Base-by-base conservation (phyloP, 2,797 vertebrate species). In the Danio choprae region DNA sequence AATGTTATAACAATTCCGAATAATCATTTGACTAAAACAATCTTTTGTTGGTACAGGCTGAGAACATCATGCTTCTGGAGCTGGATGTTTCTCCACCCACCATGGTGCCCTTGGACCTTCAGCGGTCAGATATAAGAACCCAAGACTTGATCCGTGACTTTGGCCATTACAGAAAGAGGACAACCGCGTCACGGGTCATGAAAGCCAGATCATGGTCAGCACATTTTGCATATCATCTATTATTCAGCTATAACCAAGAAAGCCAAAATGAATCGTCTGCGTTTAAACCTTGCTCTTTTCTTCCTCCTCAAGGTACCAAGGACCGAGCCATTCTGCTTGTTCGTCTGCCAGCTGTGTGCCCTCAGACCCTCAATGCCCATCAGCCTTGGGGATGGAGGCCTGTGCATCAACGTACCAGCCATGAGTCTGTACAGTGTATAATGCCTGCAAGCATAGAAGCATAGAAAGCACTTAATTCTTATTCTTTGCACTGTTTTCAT, bases 61-160 rank as follows among this genome's bases (percentile, higher is more conserved):
- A 99, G 91, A 99, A 99, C 86, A 93, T 99, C 77, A 96, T 98
- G 96, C 94, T 98, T 85, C 70, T 99, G 93, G 97, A 99, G 90
- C 85, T 99, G 86, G 98, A 99, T 83, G 94, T 98, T 88, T 95
- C 95, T 53, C 96, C 96, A 13, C 97, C 97, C 0, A 93, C 96
- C 55, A 94, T 98, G 90, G 98, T 98, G 41, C 94, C 94, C 84
- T 89, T 98, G 43, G 96, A 97, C 87, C 93, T 97, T 74, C 91
- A 96, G 58, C 90, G 94, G 38, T 90, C 96, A 76, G 92, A 93
- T 40, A 87, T 93, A 18, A 96, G 98, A 84, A 91, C 96, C 87
- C 82, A 90, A 71, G 93, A 96, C 63, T 89, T 95, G 82, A 91
- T 89, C 67, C 80, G 92, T 56, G 94, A 94, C 76, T 95, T 93